Evolutionary conservation across 2,888 invertebrate species (phyloP).

Genomic region (Cheilosia pagana): DNA sequence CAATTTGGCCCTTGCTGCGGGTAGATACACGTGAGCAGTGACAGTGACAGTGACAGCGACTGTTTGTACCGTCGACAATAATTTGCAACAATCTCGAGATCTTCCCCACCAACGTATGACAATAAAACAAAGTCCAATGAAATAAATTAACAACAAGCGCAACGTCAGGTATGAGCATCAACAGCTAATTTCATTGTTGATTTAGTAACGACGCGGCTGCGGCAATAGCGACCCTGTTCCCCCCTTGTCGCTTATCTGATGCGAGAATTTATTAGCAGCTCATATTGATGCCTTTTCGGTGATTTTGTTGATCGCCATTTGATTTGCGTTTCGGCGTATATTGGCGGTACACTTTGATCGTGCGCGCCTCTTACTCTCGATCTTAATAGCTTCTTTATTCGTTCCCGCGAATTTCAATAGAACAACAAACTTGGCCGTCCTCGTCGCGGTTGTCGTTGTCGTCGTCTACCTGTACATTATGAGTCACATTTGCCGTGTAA

Average conservation of each 20-base stretch:
- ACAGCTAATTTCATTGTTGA: slow-evolving; percentile 63
- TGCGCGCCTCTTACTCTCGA: slow-evolving; percentile 51
- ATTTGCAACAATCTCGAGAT: background rate
- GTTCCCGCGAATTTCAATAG: slow-evolving; percentile 64
- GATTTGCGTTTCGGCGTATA: slow-evolving; percentile 70
- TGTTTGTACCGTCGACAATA: background rate
- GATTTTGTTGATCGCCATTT: slow-evolving; percentile 61
- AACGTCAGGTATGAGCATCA: slow-evolving; percentile 59
- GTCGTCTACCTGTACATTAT: slow-evolving; percentile 12
- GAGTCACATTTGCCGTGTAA: slow-evolving; percentile 47
- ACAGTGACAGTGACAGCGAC: background rate
- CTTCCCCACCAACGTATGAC: background rate
- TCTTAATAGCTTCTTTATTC: slow-evolving; percentile 68
- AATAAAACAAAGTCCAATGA: slow-evolving; percentile 32
- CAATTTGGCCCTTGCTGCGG: slow-evolving; percentile 42
- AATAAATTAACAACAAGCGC: slow-evolving; percentile 38
- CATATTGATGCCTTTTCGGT: slow-evolving; percentile 71
- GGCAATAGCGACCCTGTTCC: background rate
- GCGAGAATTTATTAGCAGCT: slow-evolving; percentile 71
- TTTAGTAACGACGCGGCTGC: slow-evolving; percentile 57
- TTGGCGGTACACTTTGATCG: slow-evolving; percentile 67
- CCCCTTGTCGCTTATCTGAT: slow-evolving; percentile 59
- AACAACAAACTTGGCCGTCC: slow-evolving; percentile 11
- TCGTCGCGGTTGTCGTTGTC: background rate
- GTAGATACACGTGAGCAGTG: background rate